Conservation (phyloP, 2,797 vertebrate species). For the Macropodus opercularis region DNA sequence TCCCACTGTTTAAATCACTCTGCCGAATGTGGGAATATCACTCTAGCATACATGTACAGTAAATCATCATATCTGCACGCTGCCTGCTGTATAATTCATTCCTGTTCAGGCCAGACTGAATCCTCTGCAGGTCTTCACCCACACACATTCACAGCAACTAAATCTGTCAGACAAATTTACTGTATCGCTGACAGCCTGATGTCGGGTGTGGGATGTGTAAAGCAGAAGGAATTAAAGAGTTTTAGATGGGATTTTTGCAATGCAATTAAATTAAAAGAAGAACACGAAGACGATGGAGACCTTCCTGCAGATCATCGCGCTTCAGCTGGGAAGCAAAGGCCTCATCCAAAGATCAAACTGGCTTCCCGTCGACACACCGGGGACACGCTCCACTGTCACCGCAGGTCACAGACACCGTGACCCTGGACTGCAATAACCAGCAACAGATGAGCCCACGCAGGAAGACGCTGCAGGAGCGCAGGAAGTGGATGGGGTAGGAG, state of each 20-base stretch:
- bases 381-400: conserved; percentile 55
- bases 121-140: conserved; percentile 45
- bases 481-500: conserved; percentile 53
- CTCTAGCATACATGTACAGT: conserved; percentile 49
- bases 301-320: conserved; percentile 13
- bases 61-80: conserved; percentile 46
- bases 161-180: conserved; percentile 44
- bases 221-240: background rate
- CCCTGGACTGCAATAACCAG: conserved; percentile 63
- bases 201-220: conserved; percentile 34
- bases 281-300: background rate
- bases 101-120: conserved; percentile 41
- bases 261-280: too few relatives aligned
- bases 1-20: conserved; percentile 52
- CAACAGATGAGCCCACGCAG: conserved; percentile 68
- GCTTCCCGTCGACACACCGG: conserved; percentile 59
- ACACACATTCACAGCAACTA: conserved; percentile 61
- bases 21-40: conserved; percentile 46
- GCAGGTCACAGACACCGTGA: conserved; percentile 61
- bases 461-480: conserved; percentile 61
- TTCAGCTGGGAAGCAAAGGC: conserved; percentile 43
- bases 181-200: conserved; percentile 37
- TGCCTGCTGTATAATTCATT: conserved; percentile 58
- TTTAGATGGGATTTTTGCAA: background rate
- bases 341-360: conserved; percentile 60